A percentile compares a stretch with the other conserved stretches of the same genome.
Conservation (phyloP, 2,797 vertebrate species). For the Bovichtus variegatus region DNA sequence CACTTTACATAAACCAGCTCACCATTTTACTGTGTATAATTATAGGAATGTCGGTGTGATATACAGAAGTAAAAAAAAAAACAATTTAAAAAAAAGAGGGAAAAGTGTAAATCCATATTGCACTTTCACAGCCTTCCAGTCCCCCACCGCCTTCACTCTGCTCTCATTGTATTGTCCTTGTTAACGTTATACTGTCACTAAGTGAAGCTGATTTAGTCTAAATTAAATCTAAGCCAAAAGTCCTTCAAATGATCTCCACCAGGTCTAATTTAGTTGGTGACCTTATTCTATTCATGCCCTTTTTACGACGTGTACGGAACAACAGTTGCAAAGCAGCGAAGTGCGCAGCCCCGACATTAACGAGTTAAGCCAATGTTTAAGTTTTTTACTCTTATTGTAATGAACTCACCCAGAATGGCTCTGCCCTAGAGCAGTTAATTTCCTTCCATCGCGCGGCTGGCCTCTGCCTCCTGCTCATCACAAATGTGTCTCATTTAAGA, state of each 20-base stretch:
- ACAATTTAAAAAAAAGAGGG: too few relatives aligned
- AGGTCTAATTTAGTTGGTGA: constrained; percentile 61
- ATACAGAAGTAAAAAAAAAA: not conserved
- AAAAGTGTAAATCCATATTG: not conserved
- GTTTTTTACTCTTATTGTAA: constrained; percentile 67
- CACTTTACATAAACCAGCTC: constrained; percentile 40
- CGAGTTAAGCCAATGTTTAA: constrained; percentile 56
- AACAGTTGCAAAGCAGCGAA: not conserved
- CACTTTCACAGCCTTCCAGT: not conserved
- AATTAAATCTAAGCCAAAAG: constrained; percentile 42
- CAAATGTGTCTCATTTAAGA: constrained; percentile 79
- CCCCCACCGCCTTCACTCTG: not conserved
- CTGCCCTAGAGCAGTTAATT: constrained; percentile 78
- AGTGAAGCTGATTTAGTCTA: constrained; percentile 43
- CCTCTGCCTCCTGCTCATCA: constrained; percentile 74
- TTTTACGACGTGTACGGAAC: constrained; percentile 26
- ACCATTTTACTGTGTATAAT: constrained; percentile 29
- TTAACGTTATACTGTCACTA: constrained; percentile 45
- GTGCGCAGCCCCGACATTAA: constrained; percentile 37
- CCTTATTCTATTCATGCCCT: constrained; percentile 56
- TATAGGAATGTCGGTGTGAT: constrained; percentile 36
- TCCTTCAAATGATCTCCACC: constrained; percentile 66
- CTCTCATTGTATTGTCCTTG: constrained; percentile 41
- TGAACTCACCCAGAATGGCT: constrained; percentile 78
- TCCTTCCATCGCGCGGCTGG: constrained; percentile 73